Evolutionary conservation across 2,113 vertebrate species (phyloP).

Genomic region (Chloropsis hardwickii): DNA sequence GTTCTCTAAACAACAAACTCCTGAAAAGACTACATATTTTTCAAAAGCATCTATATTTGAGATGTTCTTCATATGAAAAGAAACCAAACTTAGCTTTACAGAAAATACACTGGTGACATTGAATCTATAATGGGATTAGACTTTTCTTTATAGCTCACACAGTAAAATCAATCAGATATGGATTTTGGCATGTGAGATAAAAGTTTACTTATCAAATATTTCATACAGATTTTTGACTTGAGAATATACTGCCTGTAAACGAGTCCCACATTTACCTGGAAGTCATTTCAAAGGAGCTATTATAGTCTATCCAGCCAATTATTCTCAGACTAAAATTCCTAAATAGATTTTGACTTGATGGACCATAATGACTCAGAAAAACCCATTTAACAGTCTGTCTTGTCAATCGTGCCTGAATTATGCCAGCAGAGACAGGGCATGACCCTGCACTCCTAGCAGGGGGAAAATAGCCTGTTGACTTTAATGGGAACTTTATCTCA

Average conservation of each 20-base stretch:
- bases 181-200: slow-evolving; percentile 44
- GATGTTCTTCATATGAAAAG: background rate
- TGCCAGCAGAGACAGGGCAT: slow-evolving; percentile 44
- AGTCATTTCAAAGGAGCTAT: slow-evolving; percentile 60
- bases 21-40: background rate
- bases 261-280: slow-evolving; percentile 55
- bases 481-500: slow-evolving; percentile 1
- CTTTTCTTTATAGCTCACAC: slow-evolving; percentile 30
- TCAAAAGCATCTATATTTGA: background rate
- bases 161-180: slow-evolving; percentile 56
- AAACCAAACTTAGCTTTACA: background rate
- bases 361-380: slow-evolving; percentile 74
- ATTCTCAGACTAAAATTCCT: slow-evolving; percentile 71
- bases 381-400: slow-evolving; percentile 70
- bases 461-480: background rate
- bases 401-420: slow-evolving; percentile 72
- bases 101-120: background rate
- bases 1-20: background rate
- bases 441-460: slow-evolving; percentile 2
- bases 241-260: slow-evolving; percentile 42
- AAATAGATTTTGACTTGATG: slow-evolving; percentile 75
- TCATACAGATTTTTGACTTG: slow-evolving; percentile 32
- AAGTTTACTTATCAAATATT: slow-evolving; percentile 57
- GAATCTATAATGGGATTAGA: background rate
- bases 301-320: slow-evolving; percentile 69